Evolutionary conservation across 2,888 invertebrate genomes (phyloP), one percentile per base, ranked within the genome.

Genomic region (Idaea straminata): DNA sequence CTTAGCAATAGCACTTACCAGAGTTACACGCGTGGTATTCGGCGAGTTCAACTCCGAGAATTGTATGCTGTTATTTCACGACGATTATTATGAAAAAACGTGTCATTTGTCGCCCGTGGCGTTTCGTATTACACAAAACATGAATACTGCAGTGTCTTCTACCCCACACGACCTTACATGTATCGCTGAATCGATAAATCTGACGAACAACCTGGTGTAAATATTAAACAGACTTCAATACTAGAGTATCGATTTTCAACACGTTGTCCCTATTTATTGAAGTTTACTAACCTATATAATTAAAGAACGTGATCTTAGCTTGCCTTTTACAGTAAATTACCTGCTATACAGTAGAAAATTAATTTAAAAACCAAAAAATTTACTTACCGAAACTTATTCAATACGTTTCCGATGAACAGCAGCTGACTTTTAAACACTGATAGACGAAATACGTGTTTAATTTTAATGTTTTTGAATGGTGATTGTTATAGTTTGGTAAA

Each of bases 61-160:
- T 35, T n/a, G 36, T 36, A 13, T 13, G 15, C 36, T 35, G 47
- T 61, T 38, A 60, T 62, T 34, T 57, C 62, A 57, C 10, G 3
- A 25, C 1, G 59, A 67, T 63, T 66, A 38, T 61, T 57, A 47
- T 16, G 58, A 16, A 57, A 61, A 64, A 62, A 35, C 4, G 6
- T 10, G 25, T 35, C 62, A 67, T 62, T 47, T 47, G 47, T 47
- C 10, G 47, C 47, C 13, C 47, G 69, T 64, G 69, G 62, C 59
- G 70, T 75, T 68, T 75, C 73, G 64, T 34, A 74, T 76, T 77
- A 76, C 76, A 61, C 70, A 71, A 68, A 77, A 75, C 77, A 73
- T 66, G 66, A 62, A 5, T 47, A 62, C 59, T 61, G 61, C 60
- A 62, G 61, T 62, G 62, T 64, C 59, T 63, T 61, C 60, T 60